phyloP scores from a whole-genome alignment of 2,888 invertebrate species.

The Creontiades dilutus region DNA sequence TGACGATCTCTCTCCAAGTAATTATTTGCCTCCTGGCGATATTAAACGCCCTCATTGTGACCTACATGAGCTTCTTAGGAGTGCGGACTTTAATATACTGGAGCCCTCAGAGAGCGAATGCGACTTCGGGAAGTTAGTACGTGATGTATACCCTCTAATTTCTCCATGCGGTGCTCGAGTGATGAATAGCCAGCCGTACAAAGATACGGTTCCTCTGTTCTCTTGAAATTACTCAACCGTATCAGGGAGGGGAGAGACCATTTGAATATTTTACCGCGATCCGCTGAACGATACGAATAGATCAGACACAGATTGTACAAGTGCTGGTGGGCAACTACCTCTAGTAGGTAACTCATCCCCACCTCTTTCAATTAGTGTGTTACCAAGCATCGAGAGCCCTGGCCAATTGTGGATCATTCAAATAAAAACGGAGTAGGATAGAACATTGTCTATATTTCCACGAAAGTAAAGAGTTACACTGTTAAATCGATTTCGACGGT shows the following conservation, averaged over 20 bases:
- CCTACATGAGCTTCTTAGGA: constrained; percentile 32
- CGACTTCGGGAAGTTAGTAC: not conserved
- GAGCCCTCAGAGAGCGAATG: not conserved
- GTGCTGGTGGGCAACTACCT: too few relatives aligned
- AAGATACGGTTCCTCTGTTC: not conserved
- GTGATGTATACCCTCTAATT: constrained; percentile 11
- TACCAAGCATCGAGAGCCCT: too few relatives aligned
- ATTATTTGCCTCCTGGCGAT: constrained; percentile 22
- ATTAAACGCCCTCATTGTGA: constrained; percentile 39
- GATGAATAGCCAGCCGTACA: not conserved
- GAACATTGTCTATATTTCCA: too few relatives aligned
- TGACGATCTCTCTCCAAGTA: constrained; percentile 34
- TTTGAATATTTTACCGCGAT: not conserved
- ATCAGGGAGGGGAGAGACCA: not conserved
- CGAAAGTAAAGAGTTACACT: too few relatives aligned
- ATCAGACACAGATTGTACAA: too few relatives aligned
- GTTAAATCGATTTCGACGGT: too few relatives aligned
- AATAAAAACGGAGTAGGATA: too few relatives aligned
- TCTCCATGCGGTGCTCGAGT: not conserved
- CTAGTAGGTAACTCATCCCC: too few relatives aligned
- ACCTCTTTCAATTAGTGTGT: too few relatives aligned
- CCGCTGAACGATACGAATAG: too few relatives aligned
- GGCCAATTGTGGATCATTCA: too few relatives aligned
- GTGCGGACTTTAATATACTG: not conserved
- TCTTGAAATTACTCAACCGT: not conserved